Evolutionary conservation across 2,113 vertebrate genomes (phyloP), one percentile per base, ranked within the genome.

Genomic region (Halichoerus grypus): DNA sequence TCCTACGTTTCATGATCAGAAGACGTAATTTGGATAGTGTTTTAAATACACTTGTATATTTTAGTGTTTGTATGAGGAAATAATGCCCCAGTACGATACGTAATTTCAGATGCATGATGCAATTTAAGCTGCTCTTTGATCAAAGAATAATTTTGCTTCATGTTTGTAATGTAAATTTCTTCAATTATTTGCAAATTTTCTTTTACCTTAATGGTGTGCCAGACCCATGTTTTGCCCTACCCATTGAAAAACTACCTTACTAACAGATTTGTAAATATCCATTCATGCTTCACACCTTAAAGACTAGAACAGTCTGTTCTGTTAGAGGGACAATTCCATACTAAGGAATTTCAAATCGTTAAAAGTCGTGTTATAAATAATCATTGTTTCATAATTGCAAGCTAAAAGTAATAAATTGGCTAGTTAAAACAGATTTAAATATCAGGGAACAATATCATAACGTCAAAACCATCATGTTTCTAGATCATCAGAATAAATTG

Each of bases 141-240:
- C 19, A 57, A n/a, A 79, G 16, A 85, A 21, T 90, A 95, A 74
- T 71, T 93, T 84, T 69, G 18, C 18, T 84, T 97, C 22, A 49
- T 96, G 18, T 31, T 76, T 77, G 26, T 80, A 85, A 88, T 49
- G 11, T 15, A 71, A 3, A 63, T 61, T 87, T 94, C 42, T 59
- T 97, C 5, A 33, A 18, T 49, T 69, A 49, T 88, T 82, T 89
- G 53, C 86, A 91, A 88, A 13, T 33, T 51, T 53, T 33, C 79
- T 94, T 82, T n/a, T 53, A 93, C 26, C 21, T 82, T 67, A 71
- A 14, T 36, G 18, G 57, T 11, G 36, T 49, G 21, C 28, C 59
- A 57, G 26, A 87, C 12, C 39, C 74, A 19, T 57, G 3, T 94
- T 22, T 94, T 90, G 15, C 8, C 14, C 6, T 49, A 10, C 14